These are phyloP conservation scores for Bathynomus jamesi DNA, from an alignment of 1,140 invertebrate genomes.

Conservation along the genomic window DNA sequence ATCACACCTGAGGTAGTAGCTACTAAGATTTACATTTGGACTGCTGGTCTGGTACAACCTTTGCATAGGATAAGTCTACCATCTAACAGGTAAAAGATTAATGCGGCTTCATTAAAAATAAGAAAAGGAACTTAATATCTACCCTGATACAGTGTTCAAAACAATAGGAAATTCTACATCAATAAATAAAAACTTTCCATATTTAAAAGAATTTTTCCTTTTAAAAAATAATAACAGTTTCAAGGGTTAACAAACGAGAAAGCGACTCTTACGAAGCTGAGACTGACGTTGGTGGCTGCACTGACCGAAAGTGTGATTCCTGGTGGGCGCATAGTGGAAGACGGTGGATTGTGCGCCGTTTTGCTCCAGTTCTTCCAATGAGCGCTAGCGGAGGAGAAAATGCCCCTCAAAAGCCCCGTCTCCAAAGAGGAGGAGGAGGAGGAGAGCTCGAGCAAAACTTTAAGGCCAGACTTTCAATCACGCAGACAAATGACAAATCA, in stretches of 20 bases:
- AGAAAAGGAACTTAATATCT: slow-evolving; percentile 35
- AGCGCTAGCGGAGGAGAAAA: too few relatives aligned
- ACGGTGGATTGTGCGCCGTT: background rate
- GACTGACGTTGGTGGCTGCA: background rate
- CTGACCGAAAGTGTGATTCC: background rate
- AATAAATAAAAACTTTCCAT: background rate
- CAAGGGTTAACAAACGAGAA: background rate
- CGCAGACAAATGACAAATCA: slow-evolving; percentile 2
- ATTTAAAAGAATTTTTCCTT: background rate
- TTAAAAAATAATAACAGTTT: background rate
- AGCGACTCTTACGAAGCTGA: background rate
- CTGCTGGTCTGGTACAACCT: slow-evolving; percentile 32
- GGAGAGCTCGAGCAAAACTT: background rate
- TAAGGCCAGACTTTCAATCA: background rate
- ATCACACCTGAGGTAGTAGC: slow-evolving; percentile 35
- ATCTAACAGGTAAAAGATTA: slow-evolving; percentile 31
- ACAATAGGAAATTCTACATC: slow-evolving; percentile 3
- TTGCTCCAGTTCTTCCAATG: background rate
- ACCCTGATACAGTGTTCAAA: slow-evolving; percentile 34
- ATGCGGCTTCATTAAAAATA: slow-evolving; percentile 28
- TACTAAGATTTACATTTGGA: slow-evolving; percentile 28
- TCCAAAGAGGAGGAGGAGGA: too few relatives aligned
- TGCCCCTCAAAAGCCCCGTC: too few relatives aligned
- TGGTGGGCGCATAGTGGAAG: background rate
- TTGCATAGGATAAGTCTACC: slow-evolving; percentile 36